phyloP scores from a whole-genome alignment of 1,140 invertebrate genomes.

The Melanaphis sacchari region DNA sequence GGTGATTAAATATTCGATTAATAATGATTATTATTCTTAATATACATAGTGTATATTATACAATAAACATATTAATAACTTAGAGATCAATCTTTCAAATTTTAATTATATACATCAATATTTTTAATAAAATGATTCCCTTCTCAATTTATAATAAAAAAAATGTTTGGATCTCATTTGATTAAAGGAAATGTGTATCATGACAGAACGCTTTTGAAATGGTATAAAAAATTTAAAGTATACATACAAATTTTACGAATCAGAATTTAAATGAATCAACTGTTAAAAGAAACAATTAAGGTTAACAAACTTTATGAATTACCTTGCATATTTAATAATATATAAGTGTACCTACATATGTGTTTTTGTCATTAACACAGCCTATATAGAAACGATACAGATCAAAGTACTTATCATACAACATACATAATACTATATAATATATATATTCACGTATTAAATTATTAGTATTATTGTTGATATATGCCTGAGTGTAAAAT shows the following conservation, averaged over 20 bases:
- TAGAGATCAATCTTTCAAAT: too few relatives aligned
- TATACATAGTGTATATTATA: background rate
- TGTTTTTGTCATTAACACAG: background rate
- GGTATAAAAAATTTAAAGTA: background rate
- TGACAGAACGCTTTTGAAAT: background rate
- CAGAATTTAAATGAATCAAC: background rate
- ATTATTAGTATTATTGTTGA: background rate
- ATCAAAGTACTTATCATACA: background rate
- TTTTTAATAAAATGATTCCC: background rate
- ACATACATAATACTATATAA: background rate
- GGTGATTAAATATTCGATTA: background rate
- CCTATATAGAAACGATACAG: background rate
- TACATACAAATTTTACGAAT: background rate
- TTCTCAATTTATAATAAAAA: background rate
- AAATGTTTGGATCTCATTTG: background rate
- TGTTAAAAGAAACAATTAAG: background rate
- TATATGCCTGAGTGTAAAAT: background rate
- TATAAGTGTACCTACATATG: background rate
- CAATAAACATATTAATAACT: background rate
- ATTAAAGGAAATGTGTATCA: background rate
- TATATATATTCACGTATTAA: background rate
- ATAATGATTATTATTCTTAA: background rate
- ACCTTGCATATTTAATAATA: background rate
- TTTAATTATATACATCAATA: background rate
- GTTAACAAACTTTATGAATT: background rate